Evolutionary conservation across 2,888 invertebrate genomes (phyloP).

Genomic region (Euproctis similis): DNA sequence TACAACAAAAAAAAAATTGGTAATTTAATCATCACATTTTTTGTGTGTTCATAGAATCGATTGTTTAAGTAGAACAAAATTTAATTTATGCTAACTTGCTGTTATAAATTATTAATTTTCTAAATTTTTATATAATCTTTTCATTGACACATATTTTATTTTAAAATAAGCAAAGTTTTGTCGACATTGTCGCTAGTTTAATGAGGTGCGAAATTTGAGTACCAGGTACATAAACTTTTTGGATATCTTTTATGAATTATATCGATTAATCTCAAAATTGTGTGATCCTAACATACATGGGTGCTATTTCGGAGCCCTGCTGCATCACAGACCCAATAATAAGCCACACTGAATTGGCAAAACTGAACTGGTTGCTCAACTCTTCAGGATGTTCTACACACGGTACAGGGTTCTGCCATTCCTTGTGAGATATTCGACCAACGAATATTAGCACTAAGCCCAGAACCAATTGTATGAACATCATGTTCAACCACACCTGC

Average conservation of each 20-base stretch:
- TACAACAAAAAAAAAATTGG: background rate
- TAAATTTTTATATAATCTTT: too few relatives aligned
- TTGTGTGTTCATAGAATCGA: too few relatives aligned
- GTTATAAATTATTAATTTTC: too few relatives aligned
- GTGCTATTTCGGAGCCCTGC: slow-evolving; percentile 91
- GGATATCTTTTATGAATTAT: too few relatives aligned
- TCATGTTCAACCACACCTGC: slow-evolving; percentile 89
- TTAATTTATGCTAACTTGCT: too few relatives aligned
- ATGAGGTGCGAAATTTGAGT: too few relatives aligned
- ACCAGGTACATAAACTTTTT: too few relatives aligned
- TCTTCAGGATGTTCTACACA: slow-evolving; percentile 88
- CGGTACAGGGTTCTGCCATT: slow-evolving; percentile 92
- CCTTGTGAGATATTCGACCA: slow-evolving; percentile 87
- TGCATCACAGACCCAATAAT: slow-evolving; percentile 90
- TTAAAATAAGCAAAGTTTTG: too few relatives aligned
- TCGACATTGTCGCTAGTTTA: too few relatives aligned
- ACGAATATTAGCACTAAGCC: slow-evolving; percentile 88
- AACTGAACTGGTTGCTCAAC: slow-evolving; percentile 88
- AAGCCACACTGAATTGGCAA: slow-evolving; percentile 92
- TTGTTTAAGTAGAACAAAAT: background rate
- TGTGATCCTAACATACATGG: slow-evolving; percentile 84
- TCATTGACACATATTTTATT: too few relatives aligned
- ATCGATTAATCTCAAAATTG: too few relatives aligned
- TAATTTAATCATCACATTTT: background rate
- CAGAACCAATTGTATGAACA: slow-evolving; percentile 85